Evolutionary conservation across 2,888 invertebrate genomes (phyloP), one percentile per base, ranked within the genome.

Genomic region (Drosophila algonquin): DNA sequence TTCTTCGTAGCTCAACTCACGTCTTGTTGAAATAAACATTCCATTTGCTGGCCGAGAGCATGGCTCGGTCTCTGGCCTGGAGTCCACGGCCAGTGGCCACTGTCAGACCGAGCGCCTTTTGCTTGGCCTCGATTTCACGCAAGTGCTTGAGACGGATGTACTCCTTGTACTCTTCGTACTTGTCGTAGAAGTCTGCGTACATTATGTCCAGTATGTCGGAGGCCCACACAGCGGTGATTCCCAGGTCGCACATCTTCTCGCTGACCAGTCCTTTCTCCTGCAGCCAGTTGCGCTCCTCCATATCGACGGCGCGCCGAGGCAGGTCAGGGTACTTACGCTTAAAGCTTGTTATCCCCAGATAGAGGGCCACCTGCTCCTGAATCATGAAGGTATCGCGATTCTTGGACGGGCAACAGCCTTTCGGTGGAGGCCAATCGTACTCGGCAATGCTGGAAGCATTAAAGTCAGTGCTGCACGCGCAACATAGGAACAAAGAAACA

Each of bases 281-380:
- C 47, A 99, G 94, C 93, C 95, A 98, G 89, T 97, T 97, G 63
- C 97, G 94, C 91, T 99, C 99, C 76, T 97, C 97, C 93, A 97
- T 97, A 79, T 98, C 97, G 30, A 98, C 95, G 75, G 96, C 93
- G 61, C 98, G 94, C 63, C 98, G 94, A 78, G 95, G 95, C 59
- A 97, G 92, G 91, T 97, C 97, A n/a, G 97, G 96, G 93, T 98
- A 98, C 90, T 98, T 98, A 76, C 99, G 94, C 92, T 99, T 99
- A 92, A 99, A 99, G 65, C 98, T 98, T 91, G 98, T 98, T 40
- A 99, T 97, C 46, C 97, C 97, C 73, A 99, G 94, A 93, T 97
- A 98, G 91, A 98, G 97, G 0, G 98, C 97, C 73, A 99, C 96
- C 96, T 94, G 99, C 91, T 99, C 99, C 92, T 99, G 98, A 67